Base-by-base conservation (phyloP, 2,113 vertebrate species). In the Prunella himalayana region DNA sequence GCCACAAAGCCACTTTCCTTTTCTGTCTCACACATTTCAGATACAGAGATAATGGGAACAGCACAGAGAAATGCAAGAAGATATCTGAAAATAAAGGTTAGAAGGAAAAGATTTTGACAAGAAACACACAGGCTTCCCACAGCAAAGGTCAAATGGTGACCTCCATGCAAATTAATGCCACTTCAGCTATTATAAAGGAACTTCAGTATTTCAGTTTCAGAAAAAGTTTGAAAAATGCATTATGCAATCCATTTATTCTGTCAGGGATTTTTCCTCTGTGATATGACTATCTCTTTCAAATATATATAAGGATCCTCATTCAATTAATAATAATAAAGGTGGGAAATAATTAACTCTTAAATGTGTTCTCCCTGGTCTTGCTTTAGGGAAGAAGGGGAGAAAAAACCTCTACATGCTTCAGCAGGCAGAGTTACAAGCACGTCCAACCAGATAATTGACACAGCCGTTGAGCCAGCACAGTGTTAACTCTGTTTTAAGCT, bases 401-500 rank as follows among this genome's bases (percentile, higher is more conserved):
- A 57, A 60, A 75, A 51, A 50, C 10, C 7, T 35, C 51, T 47
- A 24, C 54, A 63, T 56, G 68, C 82, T 93, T 93, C 76, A 95
- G 80, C 47, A 88, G 35, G n/a, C 75, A 76, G 82, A 89, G 51
- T 44, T 87, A 69, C 63, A 85, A 90, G 64, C 71, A 96, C 70
- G 27, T 88, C 82, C 89, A 86, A 77, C 64, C 41, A 82, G 86
- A 82, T 94, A 95, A 94, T 92, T 95, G 88, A 78, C 88, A 87
- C 56, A 86, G 79, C 51, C 53, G 0, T 88, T 76, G 86, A 95
- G 92, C 80, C 80, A 90, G 80, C 79, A n/a, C 79, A 77, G 79
- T 41, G 93, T 80, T 95, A 96, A 90, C 90, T 95, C 88, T 94
- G 88, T 87, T 95, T 95, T 94, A 94, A 96, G 92, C 88, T 94